These are phyloP conservation scores for Stenolophus ochropezus DNA, from an alignment of 2,888 invertebrate species.

Conservation along the genomic window DNA sequence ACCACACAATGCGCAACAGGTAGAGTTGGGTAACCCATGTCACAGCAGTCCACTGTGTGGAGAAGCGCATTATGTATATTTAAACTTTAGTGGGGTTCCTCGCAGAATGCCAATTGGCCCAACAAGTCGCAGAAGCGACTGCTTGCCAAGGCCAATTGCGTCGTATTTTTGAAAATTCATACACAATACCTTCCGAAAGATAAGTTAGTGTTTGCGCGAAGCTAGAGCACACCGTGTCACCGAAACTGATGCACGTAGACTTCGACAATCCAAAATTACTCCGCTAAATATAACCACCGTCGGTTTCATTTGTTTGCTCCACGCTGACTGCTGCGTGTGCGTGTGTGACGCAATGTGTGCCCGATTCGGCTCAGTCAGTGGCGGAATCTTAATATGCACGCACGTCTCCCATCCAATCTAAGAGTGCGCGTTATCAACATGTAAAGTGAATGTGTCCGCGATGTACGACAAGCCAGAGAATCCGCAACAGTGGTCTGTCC, in stretches of 20 bases:
- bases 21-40: constrained; percentile 16
- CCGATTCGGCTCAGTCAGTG: constrained; percentile 21
- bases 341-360: constrained; percentile 47
- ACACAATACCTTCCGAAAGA: constrained; percentile 43
- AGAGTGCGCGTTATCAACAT: neutral
- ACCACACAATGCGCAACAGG: constrained; percentile 29
- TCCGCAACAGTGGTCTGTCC: constrained; percentile 81
- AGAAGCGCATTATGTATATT: constrained; percentile 40
- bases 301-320: constrained; percentile 58
- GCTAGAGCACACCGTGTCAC: constrained; percentile 19
- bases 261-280: constrained; percentile 60
- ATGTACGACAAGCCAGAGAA: constrained; percentile 52
- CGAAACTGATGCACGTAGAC: constrained; percentile 2
- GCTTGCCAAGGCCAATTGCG: constrained; percentile 58
- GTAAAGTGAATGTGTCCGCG: constrained; percentile 23
- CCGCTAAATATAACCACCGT: constrained; percentile 61
- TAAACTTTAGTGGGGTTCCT: constrained; percentile 32
- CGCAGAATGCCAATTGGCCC: constrained; percentile 45
- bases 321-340: constrained; percentile 48
- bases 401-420: constrained; percentile 16
- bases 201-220: neutral
- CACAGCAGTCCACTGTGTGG: neutral
- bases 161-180: constrained; percentile 52
- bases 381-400: constrained; percentile 3
- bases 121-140: constrained; percentile 3